Percentiles rank a stretch among this genome's conserved stretches.
These are phyloP conservation scores for Crax fasciolata DNA, from an alignment of 2,797 vertebrate species.

Conservation along the genomic window DNA sequence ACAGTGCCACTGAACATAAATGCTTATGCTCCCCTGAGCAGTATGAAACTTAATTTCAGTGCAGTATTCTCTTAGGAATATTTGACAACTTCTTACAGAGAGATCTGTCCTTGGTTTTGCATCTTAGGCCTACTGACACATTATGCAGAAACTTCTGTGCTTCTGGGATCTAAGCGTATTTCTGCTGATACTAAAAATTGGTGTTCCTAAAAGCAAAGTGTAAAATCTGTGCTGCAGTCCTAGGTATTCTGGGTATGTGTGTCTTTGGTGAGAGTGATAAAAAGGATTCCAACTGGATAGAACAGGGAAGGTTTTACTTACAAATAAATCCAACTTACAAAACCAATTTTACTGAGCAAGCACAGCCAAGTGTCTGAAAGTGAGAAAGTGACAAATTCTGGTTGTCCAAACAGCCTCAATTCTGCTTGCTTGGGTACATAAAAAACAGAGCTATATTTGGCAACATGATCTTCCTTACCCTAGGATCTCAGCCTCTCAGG, in stretches of 20 bases:
- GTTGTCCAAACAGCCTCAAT: neutral
- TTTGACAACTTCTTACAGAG: neutral
- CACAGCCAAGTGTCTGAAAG: neutral
- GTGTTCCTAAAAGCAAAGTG: neutral
- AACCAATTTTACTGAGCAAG: neutral
- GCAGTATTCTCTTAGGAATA: neutral
- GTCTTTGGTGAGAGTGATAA: neutral
- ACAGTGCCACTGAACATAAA: neutral
- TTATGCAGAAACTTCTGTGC: neutral
- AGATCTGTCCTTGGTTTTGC: neutral
- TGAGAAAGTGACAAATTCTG: neutral
- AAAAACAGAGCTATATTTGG: neutral
- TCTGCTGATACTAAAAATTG: neutral
- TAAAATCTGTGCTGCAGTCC: neutral
- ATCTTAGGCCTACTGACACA: neutral
- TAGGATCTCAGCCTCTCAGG: neutral
- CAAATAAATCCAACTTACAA: neutral
- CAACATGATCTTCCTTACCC: neutral
- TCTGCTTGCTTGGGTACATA: neutral
- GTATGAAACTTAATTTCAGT: neutral
- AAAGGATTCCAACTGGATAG: neutral
- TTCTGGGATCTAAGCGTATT: neutral
- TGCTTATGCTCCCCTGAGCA: accelerated
- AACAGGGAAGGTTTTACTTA: neutral
- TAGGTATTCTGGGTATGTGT: neutral